phyloP scores from a whole-genome alignment of 2,888 invertebrate genomes.

The Cephus spinipes region DNA sequence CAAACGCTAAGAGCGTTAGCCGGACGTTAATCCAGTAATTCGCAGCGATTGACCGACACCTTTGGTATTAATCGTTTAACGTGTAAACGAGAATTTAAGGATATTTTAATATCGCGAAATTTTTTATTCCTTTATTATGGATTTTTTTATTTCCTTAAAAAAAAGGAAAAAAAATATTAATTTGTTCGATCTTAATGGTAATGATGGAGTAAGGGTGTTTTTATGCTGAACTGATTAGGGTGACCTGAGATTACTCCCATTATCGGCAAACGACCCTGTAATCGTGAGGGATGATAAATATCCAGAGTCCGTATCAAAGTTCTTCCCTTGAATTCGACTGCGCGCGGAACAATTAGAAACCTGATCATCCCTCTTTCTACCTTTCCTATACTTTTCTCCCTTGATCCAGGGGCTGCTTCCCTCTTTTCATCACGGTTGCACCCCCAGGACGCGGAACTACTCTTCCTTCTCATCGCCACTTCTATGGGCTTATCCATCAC shows the following conservation, averaged over 20 bases:
- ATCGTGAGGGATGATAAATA: constrained; percentile 35
- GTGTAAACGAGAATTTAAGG: too few species aligned
- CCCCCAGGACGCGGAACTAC: neutral
- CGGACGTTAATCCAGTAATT: too few species aligned
- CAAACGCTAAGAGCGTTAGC: too few species aligned
- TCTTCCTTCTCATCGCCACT: neutral
- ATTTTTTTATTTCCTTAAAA: too few species aligned
- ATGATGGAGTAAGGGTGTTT: neutral
- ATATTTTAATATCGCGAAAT: too few species aligned
- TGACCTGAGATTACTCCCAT: constrained; percentile 22
- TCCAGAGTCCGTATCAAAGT: constrained; percentile 16
- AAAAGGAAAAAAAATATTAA: too few species aligned
- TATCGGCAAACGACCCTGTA: constrained; percentile 30
- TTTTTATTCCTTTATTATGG: too few species aligned
- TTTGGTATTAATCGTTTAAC: too few species aligned
- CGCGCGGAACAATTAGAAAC: constrained; percentile 22
- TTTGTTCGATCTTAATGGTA: neutral
- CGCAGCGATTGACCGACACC: too few species aligned
- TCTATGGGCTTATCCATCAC: constrained; percentile 3
- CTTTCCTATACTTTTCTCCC: neutral
- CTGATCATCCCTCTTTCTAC: constrained; percentile 4
- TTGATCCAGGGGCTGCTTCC: neutral
- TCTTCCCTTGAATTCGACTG: constrained; percentile 14
- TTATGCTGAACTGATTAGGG: neutral
- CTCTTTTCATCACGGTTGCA: neutral